These are phyloP conservation scores for Kradibia gibbosae DNA, from an alignment of 1,140 invertebrate species.

Conservation along the genomic window DNA sequence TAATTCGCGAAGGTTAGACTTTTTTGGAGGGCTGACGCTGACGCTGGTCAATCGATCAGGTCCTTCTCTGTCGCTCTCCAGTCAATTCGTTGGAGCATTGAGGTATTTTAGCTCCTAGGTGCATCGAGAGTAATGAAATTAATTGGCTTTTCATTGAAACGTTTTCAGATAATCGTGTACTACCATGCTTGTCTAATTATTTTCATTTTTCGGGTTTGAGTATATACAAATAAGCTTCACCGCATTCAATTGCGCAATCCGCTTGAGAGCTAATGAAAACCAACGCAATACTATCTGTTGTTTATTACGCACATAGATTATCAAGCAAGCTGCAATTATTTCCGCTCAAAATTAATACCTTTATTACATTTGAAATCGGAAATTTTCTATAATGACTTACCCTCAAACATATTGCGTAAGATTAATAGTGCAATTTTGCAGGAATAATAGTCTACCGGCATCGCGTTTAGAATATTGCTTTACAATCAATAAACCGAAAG, in stretches of 20 bases:
- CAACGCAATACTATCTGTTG: not conserved
- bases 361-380: too few relatives aligned
- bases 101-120: not conserved
- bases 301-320: not conserved
- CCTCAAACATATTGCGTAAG: too few relatives aligned
- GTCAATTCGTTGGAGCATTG: not conserved
- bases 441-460: too few relatives aligned
- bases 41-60: constrained; percentile 9
- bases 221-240: too few relatives aligned
- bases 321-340: not conserved
- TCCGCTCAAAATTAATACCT: too few relatives aligned
- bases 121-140: constrained; percentile 6
- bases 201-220: not conserved
- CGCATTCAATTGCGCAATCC: too few relatives aligned
- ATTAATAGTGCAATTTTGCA: too few relatives aligned
- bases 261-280: too few relatives aligned
- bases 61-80: not conserved
- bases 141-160: not conserved
- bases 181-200: not conserved
- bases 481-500: not conserved
- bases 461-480: too few relatives aligned
- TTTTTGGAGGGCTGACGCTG: not conserved
- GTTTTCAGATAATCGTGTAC: not conserved
- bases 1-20: constrained; percentile 25
- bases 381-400: too few relatives aligned